Base-by-base conservation (phyloP, 2,888 invertebrate genomes). In the Apamea sordens region DNA sequence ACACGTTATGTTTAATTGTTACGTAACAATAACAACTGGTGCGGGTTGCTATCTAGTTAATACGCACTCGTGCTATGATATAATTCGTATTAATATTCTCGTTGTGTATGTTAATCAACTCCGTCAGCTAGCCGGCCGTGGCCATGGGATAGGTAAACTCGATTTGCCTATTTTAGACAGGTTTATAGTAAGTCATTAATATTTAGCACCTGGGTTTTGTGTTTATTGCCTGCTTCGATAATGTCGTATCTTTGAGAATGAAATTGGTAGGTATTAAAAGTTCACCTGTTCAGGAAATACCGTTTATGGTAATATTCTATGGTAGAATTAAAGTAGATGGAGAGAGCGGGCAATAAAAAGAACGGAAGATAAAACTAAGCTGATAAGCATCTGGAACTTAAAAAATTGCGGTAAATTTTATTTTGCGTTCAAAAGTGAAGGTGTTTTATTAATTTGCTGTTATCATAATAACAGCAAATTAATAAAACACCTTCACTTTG, bases 121-220 rank as follows among this genome's bases (percentile, higher is more conserved):
- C n/a, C 47, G 85, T 65, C 74, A 28, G 63, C 67, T 47, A 59
- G 67, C 67, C 44, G 50, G 36, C 68, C 82, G 56, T 78, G 84
- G 82, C 84, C 82, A 75, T 85, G 82, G 75, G 65, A 61, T 47
- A 63, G n/a, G 61, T 75, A 65, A 77, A 68, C 71, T 80, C 13
- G 64, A 61, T 70, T 47, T 47, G 11, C 47, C 47, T 77, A 72
- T 87, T 75, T 85, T 87, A 82, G 75, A 78, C 74, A 78, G 56
- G 76, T 83, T 75, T 71, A 59, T 79, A 83, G 65, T 78, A 24
- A 73, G 70, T 41, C 28, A 85, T 85, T 85, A 85, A 85, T 82
- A 84, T 85, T 85, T 73, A 85, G 73, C 79, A 85, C 73, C 70
- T 15, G 44, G 50, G 59, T 73, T 65, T 73, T 63, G 59, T 81